phyloP scores from a whole-genome alignment of 2,888 invertebrate genomes.

The Drosophila setosimentum region DNA sequence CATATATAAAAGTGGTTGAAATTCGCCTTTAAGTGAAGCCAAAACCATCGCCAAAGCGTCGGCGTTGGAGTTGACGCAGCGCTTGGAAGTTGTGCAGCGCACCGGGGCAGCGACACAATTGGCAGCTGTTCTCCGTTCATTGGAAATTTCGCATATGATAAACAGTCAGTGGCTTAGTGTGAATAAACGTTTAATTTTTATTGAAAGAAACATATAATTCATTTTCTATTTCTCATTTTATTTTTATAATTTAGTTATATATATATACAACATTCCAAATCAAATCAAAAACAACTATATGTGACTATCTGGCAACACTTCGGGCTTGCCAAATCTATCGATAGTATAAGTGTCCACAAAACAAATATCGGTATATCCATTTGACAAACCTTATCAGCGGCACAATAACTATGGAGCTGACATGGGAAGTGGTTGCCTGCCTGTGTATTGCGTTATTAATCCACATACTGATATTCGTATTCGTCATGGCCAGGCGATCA shows the following conservation, averaged over 20 bases:
- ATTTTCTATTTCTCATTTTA: not conserved
- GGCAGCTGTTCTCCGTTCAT: conserved; percentile 48
- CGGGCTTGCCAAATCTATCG: conserved; percentile 1
- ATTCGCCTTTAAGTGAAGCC: conserved; percentile 56
- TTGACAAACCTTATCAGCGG: conserved; percentile 12
- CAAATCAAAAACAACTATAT: not conserved
- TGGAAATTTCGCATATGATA: conserved; percentile 50
- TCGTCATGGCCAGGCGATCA: conserved; percentile 78
- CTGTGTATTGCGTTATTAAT: conserved; percentile 72
- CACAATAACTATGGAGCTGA: conserved; percentile 65
- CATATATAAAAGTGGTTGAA: conserved; percentile 55
- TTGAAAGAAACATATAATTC: not conserved
- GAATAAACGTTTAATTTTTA: not conserved
- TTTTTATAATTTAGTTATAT: not conserved
- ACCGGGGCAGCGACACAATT: conserved; percentile 30
- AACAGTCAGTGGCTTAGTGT: conserved; percentile 23
- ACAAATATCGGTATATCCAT: not conserved
- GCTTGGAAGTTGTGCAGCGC: conserved; percentile 66
- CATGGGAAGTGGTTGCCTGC: conserved; percentile 73
- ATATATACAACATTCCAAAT: too few species aligned
- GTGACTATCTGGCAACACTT: conserved; percentile 11
- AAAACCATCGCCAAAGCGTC: conserved; percentile 72
- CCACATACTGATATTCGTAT: conserved; percentile 76
- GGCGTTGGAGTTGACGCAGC: conserved; percentile 78
- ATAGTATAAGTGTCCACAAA: not conserved